A percentile compares a stretch with the other conserved stretches of the same genome.
These are phyloP conservation scores for Perca flavescens DNA, from an alignment of 2,113 vertebrate genomes.

Conservation along the genomic window DNA sequence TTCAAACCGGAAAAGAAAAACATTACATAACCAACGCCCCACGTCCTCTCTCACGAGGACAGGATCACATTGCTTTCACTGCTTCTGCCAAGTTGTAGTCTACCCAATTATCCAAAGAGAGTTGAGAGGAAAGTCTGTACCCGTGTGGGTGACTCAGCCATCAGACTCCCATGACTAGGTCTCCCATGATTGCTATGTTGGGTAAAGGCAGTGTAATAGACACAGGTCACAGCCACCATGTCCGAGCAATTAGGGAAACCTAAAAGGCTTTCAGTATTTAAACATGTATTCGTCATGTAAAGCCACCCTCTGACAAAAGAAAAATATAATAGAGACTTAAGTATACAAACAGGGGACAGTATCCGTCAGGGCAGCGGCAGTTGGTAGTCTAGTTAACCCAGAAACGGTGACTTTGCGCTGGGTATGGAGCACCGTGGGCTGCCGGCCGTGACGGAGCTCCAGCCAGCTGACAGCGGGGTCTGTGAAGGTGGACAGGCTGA, in stretches of 20 bases:
- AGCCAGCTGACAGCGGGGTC: too few relatives aligned
- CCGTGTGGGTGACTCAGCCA: constrained; percentile 70
- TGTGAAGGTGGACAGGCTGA: too few relatives aligned
- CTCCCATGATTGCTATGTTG: constrained; percentile 64
- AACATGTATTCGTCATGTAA: neutral
- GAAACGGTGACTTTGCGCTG: too few relatives aligned
- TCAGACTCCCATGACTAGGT: constrained; percentile 73
- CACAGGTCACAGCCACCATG: constrained; percentile 23
- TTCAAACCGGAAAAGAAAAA: constrained; percentile 51
- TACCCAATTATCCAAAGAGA: constrained; percentile 60
- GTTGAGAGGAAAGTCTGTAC: constrained; percentile 57
- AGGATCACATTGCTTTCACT: constrained; percentile 58
- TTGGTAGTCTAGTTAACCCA: too few relatives aligned
- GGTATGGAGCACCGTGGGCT: too few relatives aligned
- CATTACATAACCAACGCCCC: constrained; percentile 67
- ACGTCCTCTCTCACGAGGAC: constrained; percentile 63
- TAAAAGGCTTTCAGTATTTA: neutral
- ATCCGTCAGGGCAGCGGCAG: too few relatives aligned
- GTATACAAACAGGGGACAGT: neutral
- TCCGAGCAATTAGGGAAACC: neutral
- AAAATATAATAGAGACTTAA: neutral
- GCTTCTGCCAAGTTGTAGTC: constrained; percentile 61
- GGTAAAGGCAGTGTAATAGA: constrained; percentile 28
- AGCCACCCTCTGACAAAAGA: neutral
- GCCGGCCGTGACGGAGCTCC: too few relatives aligned